Evolutionary conservation across 2,888 invertebrate species (phyloP), one percentile per base, ranked within the genome.

Genomic region (Pyrrhosoma nymphula): DNA sequence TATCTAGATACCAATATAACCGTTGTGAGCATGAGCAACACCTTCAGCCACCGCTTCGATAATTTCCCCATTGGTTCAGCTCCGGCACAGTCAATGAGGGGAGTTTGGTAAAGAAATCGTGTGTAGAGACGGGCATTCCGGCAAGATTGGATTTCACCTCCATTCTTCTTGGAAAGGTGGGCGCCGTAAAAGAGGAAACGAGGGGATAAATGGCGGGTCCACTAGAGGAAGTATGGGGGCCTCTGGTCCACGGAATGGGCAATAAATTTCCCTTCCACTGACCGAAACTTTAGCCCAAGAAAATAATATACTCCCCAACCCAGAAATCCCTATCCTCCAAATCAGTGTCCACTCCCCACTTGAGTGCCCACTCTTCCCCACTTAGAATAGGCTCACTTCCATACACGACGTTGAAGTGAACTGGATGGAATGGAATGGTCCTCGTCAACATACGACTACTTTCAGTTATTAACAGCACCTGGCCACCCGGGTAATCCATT

Each of bases 111-210:
- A 69, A 69, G 69, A 26, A 69, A 26, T 69, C 23, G 69, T 12
- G 69, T 12, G 20, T 12, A 1, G 26, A 26, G 69, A 69, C 26
- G 69, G 69, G 69, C 69, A 12, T n/a, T 26, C 69, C 26, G 20
- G 69, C 69, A 26, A 18, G 60, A 60, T 60, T 60, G 60, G 26
- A 69, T 69, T 26, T 20, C n/a, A 26, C 23, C 69, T 69, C 69
- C 69, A 26, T 26, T 69, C 23, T 69, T 69, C 69, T n/a, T 1
- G 12, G 69, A 69, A 69, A 69, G 69, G 69, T 26, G 69, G 1
- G 26, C 69, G 69, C n/a, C 69, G 69, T 69, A 69, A 69, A 69
- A 26, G 69, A 69, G 69, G 69, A 69, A 69, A 69, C n/a, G 69
- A 69, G 69, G 20, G 69, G 69, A 69, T 69, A 69, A 69, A 23